A percentile compares a stretch with the other conserved stretches of the same genome.
These are phyloP conservation scores for Dryomyza anilis DNA, from an alignment of 2,888 invertebrate species.

Conservation along the genomic window DNA sequence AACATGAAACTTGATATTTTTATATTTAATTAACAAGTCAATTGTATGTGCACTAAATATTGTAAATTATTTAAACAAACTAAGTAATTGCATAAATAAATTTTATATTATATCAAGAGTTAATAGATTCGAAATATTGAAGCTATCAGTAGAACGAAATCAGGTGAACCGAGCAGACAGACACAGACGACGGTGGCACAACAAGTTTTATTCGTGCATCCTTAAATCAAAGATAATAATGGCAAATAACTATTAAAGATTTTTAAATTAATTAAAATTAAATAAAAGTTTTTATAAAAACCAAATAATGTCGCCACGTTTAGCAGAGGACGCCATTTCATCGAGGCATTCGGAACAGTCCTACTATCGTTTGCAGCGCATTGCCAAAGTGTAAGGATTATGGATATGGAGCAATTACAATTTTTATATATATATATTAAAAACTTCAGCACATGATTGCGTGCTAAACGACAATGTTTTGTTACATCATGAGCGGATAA, in stretches of 20 bases:
- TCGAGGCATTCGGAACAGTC: conserved; percentile 50
- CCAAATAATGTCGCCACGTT: conserved; percentile 50
- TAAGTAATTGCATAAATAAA: not conserved
- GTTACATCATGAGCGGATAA: too few species aligned
- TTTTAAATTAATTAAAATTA: not conserved
- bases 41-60: conserved; percentile 15
- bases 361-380: conserved; percentile 50
- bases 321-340: conserved; percentile 45
- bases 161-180: conserved; percentile 20
- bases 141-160: conserved; percentile 19
- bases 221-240: not conserved
- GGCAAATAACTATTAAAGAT: too few species aligned
- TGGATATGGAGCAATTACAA: too few species aligned
- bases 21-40: conserved; percentile 21
- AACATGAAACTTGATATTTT: conserved; percentile 19
- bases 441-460: not conserved
- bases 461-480: not conserved
- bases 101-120: not conserved
- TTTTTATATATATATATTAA: conserved; percentile 7
- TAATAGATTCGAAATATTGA: not conserved
- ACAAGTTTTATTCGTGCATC: not conserved
- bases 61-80: conserved; percentile 4
- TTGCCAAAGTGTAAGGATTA: conserved; percentile 60
- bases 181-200: not conserved
- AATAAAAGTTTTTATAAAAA: too few species aligned